Evolutionary conservation across 2,113 vertebrate species (phyloP).

Genomic region (Buteo buteo): DNA sequence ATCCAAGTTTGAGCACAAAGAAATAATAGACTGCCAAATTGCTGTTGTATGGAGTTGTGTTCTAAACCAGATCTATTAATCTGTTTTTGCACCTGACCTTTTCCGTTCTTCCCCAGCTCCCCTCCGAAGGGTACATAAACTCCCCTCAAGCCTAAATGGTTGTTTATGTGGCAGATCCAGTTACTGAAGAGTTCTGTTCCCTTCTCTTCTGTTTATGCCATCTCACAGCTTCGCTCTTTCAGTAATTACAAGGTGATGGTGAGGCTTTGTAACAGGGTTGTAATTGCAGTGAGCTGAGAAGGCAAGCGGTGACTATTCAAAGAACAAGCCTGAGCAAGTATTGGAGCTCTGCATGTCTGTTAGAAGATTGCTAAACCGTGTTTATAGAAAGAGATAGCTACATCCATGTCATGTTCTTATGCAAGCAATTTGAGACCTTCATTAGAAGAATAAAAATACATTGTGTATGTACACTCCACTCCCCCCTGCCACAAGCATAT

Average conservation of each 20-base stretch:
- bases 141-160: neutral
- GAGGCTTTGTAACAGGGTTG: neutral
- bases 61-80: neutral
- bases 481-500: neutral
- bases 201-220: neutral
- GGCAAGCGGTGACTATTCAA: neutral
- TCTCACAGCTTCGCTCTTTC: neutral
- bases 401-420: neutral
- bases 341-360: neutral
- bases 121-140: neutral
- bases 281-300: neutral
- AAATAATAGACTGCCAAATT: neutral
- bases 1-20: neutral
- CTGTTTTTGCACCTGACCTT: neutral
- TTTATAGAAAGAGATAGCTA: neutral
- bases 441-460: neutral
- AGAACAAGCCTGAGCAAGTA: neutral
- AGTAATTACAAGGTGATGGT: neutral
- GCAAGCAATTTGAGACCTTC: neutral
- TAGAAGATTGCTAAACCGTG: neutral
- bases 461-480: neutral
- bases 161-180: neutral
- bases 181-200: neutral
- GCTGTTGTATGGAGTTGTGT: neutral
- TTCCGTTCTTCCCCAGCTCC: neutral